phyloP scores from a whole-genome alignment of 2,797 vertebrate genomes.

The Cyprinella venusta region DNA sequence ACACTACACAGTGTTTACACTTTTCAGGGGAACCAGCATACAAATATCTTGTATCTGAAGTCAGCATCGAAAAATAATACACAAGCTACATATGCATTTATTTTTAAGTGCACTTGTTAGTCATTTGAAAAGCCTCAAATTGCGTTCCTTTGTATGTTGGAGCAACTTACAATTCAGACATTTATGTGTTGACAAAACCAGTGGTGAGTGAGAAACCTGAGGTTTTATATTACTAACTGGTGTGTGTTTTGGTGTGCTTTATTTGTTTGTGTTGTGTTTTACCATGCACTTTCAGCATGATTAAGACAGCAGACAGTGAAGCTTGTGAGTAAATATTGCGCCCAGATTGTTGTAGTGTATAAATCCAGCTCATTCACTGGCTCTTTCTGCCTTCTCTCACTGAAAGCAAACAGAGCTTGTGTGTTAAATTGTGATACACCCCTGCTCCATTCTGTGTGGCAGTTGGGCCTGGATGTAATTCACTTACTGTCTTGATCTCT shows the following conservation, averaged over 20 bases:
- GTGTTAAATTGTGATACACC: not conserved
- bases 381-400: not conserved
- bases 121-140: not conserved
- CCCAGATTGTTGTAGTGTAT: slow-evolving; percentile 24
- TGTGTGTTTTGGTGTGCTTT: not conserved
- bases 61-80: not conserved
- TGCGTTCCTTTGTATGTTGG: not conserved
- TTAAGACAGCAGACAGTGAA: slow-evolving; percentile 11
- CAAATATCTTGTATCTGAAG: not conserved
- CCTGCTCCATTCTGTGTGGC: slow-evolving; percentile 2
- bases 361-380: slow-evolving; percentile 6
- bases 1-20: not conserved
- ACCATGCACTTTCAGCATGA: not conserved
- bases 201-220: not conserved
- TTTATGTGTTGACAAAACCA: slow-evolving; percentile 13
- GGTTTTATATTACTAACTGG: slow-evolving; percentile 8
- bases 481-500: slow-evolving; percentile 17
- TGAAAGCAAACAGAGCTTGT: not conserved
- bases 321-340: slow-evolving; percentile 34
- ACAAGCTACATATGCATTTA: not conserved
- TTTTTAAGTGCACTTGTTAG: not conserved
- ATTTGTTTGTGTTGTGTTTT: slow-evolving; percentile 11
- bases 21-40: slow-evolving; percentile 7
- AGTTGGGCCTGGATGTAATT: slow-evolving; percentile 9
- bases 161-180: not conserved